Percentiles rank a stretch among this genome's conserved stretches.
These are phyloP conservation scores for Struthidea cinerea DNA, from an alignment of 2,113 vertebrate genomes.

Conservation along the genomic window DNA sequence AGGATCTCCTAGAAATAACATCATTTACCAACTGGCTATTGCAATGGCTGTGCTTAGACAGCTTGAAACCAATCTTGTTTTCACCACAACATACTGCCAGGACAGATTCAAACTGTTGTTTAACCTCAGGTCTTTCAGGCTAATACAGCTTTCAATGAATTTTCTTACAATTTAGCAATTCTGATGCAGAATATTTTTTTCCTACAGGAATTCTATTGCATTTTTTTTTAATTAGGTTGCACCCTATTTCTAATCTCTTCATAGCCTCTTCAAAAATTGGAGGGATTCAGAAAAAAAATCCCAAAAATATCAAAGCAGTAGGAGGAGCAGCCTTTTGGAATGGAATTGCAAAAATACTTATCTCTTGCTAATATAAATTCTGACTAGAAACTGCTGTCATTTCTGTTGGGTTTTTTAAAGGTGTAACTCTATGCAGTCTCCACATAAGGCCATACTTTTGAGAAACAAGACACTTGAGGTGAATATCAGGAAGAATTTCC, in stretches of 20 bases:
- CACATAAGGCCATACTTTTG: background rate
- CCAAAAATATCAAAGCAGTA: background rate
- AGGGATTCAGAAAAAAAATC: background rate
- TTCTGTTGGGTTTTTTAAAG: background rate
- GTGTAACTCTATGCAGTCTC: background rate
- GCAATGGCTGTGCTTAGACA: background rate
- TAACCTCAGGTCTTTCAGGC: background rate
- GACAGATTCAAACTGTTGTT: background rate
- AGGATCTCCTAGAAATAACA: background rate
- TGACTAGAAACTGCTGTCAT: background rate
- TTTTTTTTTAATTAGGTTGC: background rate
- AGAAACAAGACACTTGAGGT: background rate
- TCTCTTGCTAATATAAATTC: background rate
- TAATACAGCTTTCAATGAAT: background rate
- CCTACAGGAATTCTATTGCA: background rate
- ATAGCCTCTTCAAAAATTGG: background rate
- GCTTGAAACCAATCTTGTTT: background rate
- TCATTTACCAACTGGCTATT: background rate
- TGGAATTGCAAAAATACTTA: background rate
- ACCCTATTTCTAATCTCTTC: background rate
- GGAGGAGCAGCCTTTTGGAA: background rate
- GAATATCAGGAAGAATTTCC: background rate
- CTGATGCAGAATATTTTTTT: background rate
- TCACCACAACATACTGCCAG: background rate
- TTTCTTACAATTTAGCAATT: background rate